phyloP scores from a whole-genome alignment of 1,140 invertebrate genomes.

The Berghia stephanieae region DNA sequence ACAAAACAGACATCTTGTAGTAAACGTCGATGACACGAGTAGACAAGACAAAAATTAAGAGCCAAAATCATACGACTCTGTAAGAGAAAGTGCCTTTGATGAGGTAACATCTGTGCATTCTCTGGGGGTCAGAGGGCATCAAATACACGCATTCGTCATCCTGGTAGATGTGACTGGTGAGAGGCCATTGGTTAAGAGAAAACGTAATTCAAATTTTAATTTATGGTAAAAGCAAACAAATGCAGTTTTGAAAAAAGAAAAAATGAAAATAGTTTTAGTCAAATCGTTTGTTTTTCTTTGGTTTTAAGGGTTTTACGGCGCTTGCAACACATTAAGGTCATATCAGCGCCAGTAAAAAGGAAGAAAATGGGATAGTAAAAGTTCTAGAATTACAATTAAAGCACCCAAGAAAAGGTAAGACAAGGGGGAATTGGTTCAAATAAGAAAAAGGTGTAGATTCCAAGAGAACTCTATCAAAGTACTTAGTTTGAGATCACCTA shows the following conservation, averaged over 20 bases:
- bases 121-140: slow-evolving; percentile 73
- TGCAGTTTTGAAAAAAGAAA: neutral
- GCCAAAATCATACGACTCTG: slow-evolving; percentile 41
- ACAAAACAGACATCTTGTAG: too few relatives aligned
- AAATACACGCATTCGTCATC: slow-evolving; percentile 79
- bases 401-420: too few relatives aligned
- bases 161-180: slow-evolving; percentile 78
- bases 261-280: neutral
- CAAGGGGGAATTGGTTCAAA: too few relatives aligned
- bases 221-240: neutral
- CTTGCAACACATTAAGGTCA: too few relatives aligned
- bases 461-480: too few relatives aligned
- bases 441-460: too few relatives aligned
- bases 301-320: too few relatives aligned
- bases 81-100: slow-evolving; percentile 75
- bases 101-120: slow-evolving; percentile 72
- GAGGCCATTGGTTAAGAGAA: slow-evolving; percentile 66
- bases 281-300: neutral
- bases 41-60: too few relatives aligned
- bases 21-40: too few relatives aligned
- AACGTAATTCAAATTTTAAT: neutral
- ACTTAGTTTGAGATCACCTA: too few relatives aligned
- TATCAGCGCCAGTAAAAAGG: neutral
- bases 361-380: too few relatives aligned
- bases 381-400: too few relatives aligned